Conservation (phyloP, 2,888 invertebrate species). For the Limnephilus lunatus region DNA sequence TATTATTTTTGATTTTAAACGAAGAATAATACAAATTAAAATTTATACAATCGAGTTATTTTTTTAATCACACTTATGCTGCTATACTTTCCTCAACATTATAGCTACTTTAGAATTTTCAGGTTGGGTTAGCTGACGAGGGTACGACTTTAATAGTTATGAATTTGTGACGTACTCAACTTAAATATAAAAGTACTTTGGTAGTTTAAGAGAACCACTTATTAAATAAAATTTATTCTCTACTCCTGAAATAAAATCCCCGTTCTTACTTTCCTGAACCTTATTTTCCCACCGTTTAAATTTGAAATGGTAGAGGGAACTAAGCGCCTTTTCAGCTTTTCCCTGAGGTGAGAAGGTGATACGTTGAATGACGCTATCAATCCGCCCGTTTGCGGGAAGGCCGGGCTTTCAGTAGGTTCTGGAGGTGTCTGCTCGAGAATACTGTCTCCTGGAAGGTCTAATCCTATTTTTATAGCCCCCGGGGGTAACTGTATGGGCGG, state of each 20-base stretch:
- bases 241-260: background rate
- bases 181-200: background rate
- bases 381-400: conserved; percentile 11
- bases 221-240: background rate
- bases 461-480: conserved; percentile 26
- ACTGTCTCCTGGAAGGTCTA: conserved; percentile 14
- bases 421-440: background rate
- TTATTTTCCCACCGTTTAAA: background rate
- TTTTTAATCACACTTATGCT: background rate
- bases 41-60: no score
- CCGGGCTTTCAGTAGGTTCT: background rate
- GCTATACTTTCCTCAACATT: background rate
- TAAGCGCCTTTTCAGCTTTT: background rate
- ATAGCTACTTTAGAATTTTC: background rate
- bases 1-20: no score
- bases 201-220: background rate
- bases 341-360: background rate
- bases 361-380: background rate
- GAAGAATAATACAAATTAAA: no score
- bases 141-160: background rate
- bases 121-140: background rate
- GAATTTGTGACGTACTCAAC: background rate
- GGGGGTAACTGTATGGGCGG: conserved; percentile 15
- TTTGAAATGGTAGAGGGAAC: background rate
- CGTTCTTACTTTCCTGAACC: background rate